phyloP scores from a whole-genome alignment of 2,797 vertebrate species.

The Muscicapa comitata region DNA sequence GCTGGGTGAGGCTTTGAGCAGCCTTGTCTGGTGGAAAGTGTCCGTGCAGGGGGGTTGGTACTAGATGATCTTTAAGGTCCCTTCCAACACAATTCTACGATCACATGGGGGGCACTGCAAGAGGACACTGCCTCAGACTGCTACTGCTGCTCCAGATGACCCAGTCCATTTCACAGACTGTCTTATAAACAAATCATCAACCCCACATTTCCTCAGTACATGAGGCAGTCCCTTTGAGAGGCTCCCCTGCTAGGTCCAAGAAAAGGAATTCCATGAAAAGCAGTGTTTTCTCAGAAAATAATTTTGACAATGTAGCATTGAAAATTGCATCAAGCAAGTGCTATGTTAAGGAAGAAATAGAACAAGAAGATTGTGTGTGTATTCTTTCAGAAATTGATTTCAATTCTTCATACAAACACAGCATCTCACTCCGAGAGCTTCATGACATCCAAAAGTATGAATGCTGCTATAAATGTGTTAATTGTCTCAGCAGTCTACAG shows the following conservation, averaged over 20 bases:
- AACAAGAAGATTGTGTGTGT: background rate
- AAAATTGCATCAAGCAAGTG: background rate
- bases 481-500: background rate
- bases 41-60: background rate
- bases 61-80: background rate
- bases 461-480: background rate
- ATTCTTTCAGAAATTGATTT: background rate
- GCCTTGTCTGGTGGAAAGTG: background rate
- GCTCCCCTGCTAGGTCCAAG: background rate
- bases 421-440: background rate
- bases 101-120: background rate
- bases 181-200: background rate
- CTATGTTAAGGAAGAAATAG: background rate
- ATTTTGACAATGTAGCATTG: background rate
- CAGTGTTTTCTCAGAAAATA: background rate
- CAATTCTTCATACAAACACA: background rate
- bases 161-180: fast-evolving
- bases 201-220: background rate
- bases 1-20: background rate
- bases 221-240: background rate
- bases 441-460: background rate
- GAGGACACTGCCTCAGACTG: background rate
- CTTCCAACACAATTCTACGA: background rate
- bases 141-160: background rate
- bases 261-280: background rate